A percentile compares a stretch with the other conserved stretches of the same genome.
Conservation (phyloP, 2,888 invertebrate species). For the Epinotia demarniana region DNA sequence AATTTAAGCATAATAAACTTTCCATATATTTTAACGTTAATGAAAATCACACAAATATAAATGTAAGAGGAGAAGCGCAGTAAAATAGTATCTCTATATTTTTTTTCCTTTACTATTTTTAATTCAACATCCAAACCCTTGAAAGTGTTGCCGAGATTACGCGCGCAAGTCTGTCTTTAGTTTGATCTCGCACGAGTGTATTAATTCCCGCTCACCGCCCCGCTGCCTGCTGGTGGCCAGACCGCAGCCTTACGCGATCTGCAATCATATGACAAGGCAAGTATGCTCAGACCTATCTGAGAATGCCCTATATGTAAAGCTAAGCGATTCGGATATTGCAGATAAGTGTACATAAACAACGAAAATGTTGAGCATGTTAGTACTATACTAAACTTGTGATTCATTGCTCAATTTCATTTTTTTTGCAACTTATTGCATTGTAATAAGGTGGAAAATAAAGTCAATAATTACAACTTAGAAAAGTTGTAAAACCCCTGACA, state of each 20-base stretch:
- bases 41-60: conserved; percentile 12
- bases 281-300: neutral
- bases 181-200: too few species aligned
- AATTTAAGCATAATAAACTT: conserved; percentile 10
- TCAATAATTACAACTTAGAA: too few species aligned
- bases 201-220: too few species aligned
- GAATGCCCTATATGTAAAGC: too few species aligned
- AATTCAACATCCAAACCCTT: neutral
- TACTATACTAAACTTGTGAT: neutral
- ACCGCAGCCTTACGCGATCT: neutral
- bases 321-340: too few species aligned
- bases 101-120: neutral
- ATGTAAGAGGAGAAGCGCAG: conserved; percentile 12
- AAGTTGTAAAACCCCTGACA: too few species aligned
- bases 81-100: conserved; percentile 2
- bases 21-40: conserved; percentile 18
- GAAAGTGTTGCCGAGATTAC: neutral
- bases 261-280: neutral
- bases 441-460: too few species aligned
- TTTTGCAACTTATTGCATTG: too few species aligned
- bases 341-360: neutral
- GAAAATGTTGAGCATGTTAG: neutral
- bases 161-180: neutral
- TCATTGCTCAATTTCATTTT: too few species aligned
- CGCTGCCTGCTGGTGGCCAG: too few species aligned